Conservation (phyloP, 2,797 vertebrate species). For the Florisuga fusca region DNA sequence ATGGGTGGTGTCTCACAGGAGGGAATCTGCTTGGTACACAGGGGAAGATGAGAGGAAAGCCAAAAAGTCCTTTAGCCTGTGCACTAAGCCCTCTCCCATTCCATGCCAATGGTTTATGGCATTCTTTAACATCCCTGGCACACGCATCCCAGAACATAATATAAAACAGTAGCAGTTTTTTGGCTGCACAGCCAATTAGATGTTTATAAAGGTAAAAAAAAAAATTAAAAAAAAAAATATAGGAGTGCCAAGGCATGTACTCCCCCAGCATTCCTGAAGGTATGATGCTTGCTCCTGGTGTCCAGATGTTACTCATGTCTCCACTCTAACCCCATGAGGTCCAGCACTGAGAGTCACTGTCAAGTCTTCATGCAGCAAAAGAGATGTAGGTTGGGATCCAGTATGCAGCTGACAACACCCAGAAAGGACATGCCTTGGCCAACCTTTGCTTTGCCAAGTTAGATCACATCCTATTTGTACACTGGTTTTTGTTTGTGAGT, state of each 20-base stretch:
- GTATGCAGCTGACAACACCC: slow-evolving; percentile 28
- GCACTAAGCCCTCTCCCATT: neutral
- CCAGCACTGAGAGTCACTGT: neutral
- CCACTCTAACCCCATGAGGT: neutral
- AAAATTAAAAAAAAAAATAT: neutral
- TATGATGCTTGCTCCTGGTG: slow-evolving; percentile 37
- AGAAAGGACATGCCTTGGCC: slow-evolving; percentile 7
- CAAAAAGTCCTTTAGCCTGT: neutral
- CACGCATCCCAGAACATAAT: neutral
- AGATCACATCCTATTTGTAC: neutral
- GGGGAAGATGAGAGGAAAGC: neutral
- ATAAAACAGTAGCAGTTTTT: slow-evolving; percentile 34
- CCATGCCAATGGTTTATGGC: neutral
- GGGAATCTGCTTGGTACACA: neutral
- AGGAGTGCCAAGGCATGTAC: slow-evolving; percentile 33
- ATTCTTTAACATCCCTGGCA: neutral
- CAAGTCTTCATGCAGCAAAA: slow-evolving; percentile 21
- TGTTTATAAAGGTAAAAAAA: neutral
- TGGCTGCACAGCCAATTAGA: neutral
- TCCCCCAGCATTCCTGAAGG: slow-evolving; percentile 59
- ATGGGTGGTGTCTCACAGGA: neutral
- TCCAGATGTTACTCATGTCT: slow-evolving; percentile 39
- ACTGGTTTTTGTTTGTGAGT: neutral
- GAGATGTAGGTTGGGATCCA: slow-evolving; percentile 38
- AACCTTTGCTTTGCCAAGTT: slow-evolving; percentile 27